Evolutionary conservation across 2,797 vertebrate species (phyloP).

Genomic region (Scleropages formosus): DNA sequence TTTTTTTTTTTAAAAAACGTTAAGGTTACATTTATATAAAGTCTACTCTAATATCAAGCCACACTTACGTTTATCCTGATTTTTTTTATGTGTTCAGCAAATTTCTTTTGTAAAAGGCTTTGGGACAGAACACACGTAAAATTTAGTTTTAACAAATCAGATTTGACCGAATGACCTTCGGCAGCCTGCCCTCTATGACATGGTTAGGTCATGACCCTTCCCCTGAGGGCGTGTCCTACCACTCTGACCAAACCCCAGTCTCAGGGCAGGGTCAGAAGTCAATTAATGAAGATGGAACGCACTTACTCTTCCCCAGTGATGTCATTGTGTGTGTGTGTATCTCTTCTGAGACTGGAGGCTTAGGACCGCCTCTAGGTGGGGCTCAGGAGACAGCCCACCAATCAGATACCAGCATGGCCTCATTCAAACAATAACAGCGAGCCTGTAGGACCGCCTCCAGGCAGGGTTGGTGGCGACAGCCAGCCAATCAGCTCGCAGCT

Average conservation of each 20-base stretch:
- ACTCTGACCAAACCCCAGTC: background rate
- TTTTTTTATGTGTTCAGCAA: background rate
- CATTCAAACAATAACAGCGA: too few relatives aligned
- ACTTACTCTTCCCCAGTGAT: constrained; percentile 56
- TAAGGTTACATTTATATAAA: too few relatives aligned
- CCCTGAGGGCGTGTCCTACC: background rate
- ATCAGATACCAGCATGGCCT: too few relatives aligned
- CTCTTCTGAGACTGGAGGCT: constrained; percentile 64
- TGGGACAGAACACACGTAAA: background rate
- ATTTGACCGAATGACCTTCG: background rate
- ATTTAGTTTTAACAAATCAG: background rate
- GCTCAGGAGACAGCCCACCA: too few relatives aligned
- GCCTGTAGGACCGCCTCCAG: too few relatives aligned
- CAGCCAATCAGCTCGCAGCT: background rate
- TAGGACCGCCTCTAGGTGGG: background rate
- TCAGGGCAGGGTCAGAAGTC: background rate
- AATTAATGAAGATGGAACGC: background rate
- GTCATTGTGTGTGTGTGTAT: constrained; percentile 64
- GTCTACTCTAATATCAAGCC: too few relatives aligned
- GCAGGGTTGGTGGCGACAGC: background rate
- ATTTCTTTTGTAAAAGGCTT: background rate
- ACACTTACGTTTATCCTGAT: too few relatives aligned
- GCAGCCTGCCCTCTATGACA: too few relatives aligned
- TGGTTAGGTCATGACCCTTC: too few relatives aligned
- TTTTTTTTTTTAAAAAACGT: too few relatives aligned